phyloP scores from a whole-genome alignment of 2,888 invertebrate species.

The Polylopha cassiicola region DNA sequence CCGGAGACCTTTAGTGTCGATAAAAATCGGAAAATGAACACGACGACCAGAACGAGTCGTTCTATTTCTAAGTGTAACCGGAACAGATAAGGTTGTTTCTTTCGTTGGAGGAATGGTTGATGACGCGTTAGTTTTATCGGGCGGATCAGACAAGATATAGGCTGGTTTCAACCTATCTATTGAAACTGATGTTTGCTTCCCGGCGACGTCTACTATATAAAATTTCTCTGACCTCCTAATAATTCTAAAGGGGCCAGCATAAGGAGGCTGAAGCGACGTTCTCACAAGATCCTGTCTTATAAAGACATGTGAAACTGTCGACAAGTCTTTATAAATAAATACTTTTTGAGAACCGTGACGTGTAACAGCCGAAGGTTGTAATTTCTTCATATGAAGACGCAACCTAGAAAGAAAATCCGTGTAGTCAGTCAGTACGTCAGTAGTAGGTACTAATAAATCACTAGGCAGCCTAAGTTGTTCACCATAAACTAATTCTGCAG shows the following conservation, averaged over 20 bases:
- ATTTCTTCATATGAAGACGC: neutral
- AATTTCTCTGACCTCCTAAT: neutral
- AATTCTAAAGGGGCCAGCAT: neutral
- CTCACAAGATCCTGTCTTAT: neutral
- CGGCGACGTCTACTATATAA: neutral
- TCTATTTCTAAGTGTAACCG: neutral
- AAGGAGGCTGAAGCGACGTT: too few species aligned
- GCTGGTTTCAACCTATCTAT: neutral
- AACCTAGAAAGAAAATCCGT: neutral
- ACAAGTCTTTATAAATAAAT: too few species aligned
- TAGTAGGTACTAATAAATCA: neutral
- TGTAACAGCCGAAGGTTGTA: neutral
- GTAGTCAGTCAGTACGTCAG: neutral
- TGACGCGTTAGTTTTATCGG: neutral
- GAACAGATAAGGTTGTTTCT: neutral
- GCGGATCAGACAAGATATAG: neutral
- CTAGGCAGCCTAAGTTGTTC: too few species aligned
- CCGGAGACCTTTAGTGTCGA: too few species aligned
- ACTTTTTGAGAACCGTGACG: neutral
- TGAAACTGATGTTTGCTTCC: neutral
- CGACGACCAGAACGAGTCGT: neutral
- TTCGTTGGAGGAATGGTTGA: neutral
- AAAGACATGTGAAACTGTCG: neutral
- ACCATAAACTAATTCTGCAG: neutral
- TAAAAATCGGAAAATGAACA: neutral